phyloP scores from a whole-genome alignment of 2,797 vertebrate genomes.

The Arremon aurantiirostris region DNA sequence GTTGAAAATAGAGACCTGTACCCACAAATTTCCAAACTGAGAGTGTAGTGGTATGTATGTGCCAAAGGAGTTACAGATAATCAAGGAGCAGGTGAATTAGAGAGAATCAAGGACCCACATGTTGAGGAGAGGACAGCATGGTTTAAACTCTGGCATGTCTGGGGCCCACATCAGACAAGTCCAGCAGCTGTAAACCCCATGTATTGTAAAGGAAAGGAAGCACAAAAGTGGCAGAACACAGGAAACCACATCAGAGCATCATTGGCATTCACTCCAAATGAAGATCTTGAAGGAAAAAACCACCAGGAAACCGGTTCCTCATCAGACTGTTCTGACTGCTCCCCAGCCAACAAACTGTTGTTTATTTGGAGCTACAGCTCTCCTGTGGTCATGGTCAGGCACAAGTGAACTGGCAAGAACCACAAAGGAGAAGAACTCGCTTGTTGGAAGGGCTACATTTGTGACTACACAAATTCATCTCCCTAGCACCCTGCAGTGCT shows the following conservation, averaged over 20 bases:
- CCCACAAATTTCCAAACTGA: background rate
- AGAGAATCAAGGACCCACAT: background rate
- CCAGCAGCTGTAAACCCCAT: background rate
- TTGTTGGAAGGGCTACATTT: background rate
- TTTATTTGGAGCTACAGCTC: background rate
- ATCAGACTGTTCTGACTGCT: background rate
- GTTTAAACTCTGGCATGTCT: background rate
- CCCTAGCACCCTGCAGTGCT: background rate
- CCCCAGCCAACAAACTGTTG: background rate
- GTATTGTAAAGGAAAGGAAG: background rate
- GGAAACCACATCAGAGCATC: background rate
- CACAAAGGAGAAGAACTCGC: rapidly evolving
- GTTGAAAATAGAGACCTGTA: background rate
- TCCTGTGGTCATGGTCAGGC: background rate
- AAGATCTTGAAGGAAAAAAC: background rate
- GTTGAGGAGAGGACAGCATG: background rate
- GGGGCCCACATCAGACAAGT: background rate
- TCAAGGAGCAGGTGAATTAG: background rate
- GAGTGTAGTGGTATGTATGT: rapidly evolving
- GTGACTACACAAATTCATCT: background rate
- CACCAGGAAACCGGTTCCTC: background rate
- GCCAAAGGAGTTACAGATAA: background rate
- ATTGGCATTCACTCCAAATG: background rate
- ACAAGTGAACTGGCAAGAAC: background rate
- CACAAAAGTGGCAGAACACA: rapidly evolving